These are phyloP conservation scores for Anthopleura xanthogrammica DNA, from an alignment of 92 coral and sea anemone genomes.

Conservation along the genomic window DNA sequence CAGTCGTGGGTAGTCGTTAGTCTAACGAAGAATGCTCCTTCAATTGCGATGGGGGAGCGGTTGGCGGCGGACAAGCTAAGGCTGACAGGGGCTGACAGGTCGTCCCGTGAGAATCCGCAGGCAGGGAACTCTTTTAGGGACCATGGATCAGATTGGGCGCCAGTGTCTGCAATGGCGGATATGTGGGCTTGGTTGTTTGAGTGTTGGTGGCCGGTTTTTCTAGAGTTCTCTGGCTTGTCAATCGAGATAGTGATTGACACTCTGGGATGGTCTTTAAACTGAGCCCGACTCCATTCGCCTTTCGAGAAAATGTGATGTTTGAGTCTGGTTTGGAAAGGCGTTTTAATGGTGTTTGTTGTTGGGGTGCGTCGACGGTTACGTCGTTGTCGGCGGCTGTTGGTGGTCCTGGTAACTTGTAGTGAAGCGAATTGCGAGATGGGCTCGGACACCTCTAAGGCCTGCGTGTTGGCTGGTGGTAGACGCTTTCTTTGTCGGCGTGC, in stretches of 20 bases:
- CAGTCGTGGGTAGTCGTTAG: not conserved
- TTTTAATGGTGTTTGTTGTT: not conserved
- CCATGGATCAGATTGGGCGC: constrained; percentile 55
- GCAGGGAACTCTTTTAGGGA: constrained; percentile 37
- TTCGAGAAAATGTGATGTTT: constrained; percentile 44
- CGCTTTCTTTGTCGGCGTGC: constrained; percentile 35
- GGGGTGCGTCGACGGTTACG: not conserved
- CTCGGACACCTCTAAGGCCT: constrained; percentile 12
- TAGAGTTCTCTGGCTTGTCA: constrained; percentile 3
- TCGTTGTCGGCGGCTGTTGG: not conserved
- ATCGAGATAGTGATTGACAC: constrained; percentile 40
- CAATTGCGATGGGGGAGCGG: constrained; percentile 17
- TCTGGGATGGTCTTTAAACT: constrained; percentile 52
- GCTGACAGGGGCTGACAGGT: constrained; percentile 12
- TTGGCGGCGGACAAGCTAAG: constrained; percentile 27
- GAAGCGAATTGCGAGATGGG: constrained; percentile 51
- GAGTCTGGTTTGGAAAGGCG: not conserved
- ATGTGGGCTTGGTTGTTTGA: not conserved
- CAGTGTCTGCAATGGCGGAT: constrained; percentile 29
- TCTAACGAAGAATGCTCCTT: not conserved
- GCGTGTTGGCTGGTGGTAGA: constrained; percentile 12
- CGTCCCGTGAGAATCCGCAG: constrained; percentile 11
- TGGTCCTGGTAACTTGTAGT: not conserved
- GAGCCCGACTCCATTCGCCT: constrained; percentile 54
- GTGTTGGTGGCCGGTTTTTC: not conserved